phyloP scores from a whole-genome alignment of 2,888 invertebrate species.

The Cheilosia scutellata region DNA sequence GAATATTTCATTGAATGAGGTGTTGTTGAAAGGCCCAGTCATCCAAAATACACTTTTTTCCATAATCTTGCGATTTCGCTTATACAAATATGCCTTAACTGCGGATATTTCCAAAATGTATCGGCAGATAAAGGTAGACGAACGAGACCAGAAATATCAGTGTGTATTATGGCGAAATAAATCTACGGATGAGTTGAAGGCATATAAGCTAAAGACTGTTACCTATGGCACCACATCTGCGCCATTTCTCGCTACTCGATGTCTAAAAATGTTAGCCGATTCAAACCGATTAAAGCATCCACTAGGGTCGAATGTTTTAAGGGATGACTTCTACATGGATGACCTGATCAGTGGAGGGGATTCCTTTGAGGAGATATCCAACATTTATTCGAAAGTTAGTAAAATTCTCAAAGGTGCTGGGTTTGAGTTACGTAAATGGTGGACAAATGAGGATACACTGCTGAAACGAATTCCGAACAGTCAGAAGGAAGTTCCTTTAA shows the following conservation, averaged over 20 bases:
- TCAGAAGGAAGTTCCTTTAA: background rate
- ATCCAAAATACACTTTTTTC: conserved; percentile 69
- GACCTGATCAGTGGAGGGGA: background rate
- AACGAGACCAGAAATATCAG: conserved; percentile 57
- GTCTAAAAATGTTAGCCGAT: conserved; percentile 31
- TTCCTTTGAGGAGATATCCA: background rate
- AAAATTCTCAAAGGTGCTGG: background rate
- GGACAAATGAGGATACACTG: background rate
- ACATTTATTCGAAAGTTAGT: background rate
- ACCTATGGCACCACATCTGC: conserved; percentile 41
- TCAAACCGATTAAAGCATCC: no score
- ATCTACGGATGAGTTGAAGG: conserved; percentile 25
- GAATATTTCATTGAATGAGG: conserved; percentile 75
- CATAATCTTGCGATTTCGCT: conserved; percentile 31
- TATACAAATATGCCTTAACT: conserved; percentile 46
- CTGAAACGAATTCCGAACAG: background rate
- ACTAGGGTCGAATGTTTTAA: no score
- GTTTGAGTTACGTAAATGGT: background rate
- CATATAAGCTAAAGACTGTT: conserved; percentile 12
- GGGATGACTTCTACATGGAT: background rate
- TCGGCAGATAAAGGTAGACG: conserved; percentile 56
- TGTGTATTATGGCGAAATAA: conserved; percentile 50
- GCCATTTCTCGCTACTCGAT: conserved; percentile 42
- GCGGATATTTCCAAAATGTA: conserved; percentile 74
- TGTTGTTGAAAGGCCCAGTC: conserved; percentile 72